A percentile compares a stretch with the other conserved stretches of the same genome.
phyloP scores from a whole-genome alignment of 1,140 invertebrate genomes.

The Zaprionus africanus region DNA sequence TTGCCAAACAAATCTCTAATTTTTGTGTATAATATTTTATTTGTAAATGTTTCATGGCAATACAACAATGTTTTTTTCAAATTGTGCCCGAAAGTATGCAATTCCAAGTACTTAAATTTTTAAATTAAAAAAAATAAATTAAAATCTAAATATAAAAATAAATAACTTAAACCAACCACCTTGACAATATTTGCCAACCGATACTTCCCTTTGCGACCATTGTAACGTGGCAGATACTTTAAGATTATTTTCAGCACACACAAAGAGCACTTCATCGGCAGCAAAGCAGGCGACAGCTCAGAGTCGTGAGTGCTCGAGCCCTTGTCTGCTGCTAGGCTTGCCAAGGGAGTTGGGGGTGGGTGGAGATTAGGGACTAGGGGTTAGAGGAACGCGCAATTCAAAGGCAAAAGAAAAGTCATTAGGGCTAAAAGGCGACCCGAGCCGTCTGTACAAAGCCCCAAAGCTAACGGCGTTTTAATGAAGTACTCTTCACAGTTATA shows the following conservation, averaged over 20 bases:
- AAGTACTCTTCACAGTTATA: slow-evolving; percentile 77
- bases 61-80: neutral
- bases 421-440: slow-evolving; percentile 64
- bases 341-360: slow-evolving; percentile 8
- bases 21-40: neutral
- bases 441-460: slow-evolving; percentile 47
- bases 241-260: slow-evolving; percentile 58
- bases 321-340: neutral
- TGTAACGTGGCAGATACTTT: slow-evolving; percentile 47
- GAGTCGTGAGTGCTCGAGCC: slow-evolving; percentile 25
- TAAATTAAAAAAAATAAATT: too few relatives aligned
- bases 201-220: neutral
- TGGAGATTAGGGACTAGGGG: slow-evolving; percentile 37
- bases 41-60: neutral
- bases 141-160: neutral
- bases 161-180: neutral
- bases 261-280: slow-evolving; percentile 66
- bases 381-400: slow-evolving; percentile 3
- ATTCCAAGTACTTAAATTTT: neutral
- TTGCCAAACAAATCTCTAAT: too few relatives aligned
- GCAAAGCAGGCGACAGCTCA: slow-evolving; percentile 20
- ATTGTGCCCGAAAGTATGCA: slow-evolving; percentile 15
- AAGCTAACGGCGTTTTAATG: slow-evolving; percentile 76
- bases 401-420: slow-evolving; percentile 68
- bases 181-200: neutral